A percentile compares a stretch with the other conserved stretches of the same genome.
These are phyloP conservation scores for Brachionus angularis DNA, from an alignment of 1,140 invertebrate genomes.

Conservation along the genomic window DNA sequence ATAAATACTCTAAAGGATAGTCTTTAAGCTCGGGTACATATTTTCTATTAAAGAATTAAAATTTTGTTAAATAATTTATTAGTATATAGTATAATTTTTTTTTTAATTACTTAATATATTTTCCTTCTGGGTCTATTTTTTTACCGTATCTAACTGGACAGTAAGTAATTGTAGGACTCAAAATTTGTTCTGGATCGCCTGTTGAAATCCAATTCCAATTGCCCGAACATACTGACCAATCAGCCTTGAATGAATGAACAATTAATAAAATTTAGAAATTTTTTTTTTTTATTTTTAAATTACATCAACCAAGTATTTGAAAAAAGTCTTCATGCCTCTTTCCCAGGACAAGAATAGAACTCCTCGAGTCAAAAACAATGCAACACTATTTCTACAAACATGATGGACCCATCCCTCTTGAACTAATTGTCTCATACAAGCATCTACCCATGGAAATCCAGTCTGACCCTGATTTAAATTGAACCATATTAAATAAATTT, in stretches of 20 bases:
- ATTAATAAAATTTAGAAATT: slow-evolving; percentile 4
- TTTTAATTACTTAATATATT: slow-evolving; percentile 64
- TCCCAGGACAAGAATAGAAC: slow-evolving; percentile 72
- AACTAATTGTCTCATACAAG: slow-evolving; percentile 67
- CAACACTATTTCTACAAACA: slow-evolving; percentile 67
- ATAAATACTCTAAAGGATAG: slow-evolving; percentile 58
- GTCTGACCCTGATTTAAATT: slow-evolving; percentile 51
- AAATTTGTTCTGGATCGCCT: slow-evolving; percentile 68
- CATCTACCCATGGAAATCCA: slow-evolving; percentile 60
- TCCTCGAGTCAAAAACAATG: slow-evolving; percentile 69
- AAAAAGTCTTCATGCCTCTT: slow-evolving; percentile 62
- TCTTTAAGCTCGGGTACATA: slow-evolving; percentile 59
- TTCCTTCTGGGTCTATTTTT: slow-evolving; percentile 67
- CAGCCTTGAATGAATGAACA: slow-evolving; percentile 64
- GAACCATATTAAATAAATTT: background rate
- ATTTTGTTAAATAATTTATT: slow-evolving; percentile 37
- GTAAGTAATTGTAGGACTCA: slow-evolving; percentile 62
- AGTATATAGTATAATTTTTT: background rate
- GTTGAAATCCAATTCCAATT: slow-evolving; percentile 78
- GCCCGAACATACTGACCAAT: slow-evolving; percentile 70
- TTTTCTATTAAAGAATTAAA: too few relatives aligned
- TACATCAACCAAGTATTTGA: slow-evolving; percentile 13
- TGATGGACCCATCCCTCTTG: slow-evolving; percentile 71
- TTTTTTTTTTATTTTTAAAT: background rate
- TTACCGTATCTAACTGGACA: slow-evolving; percentile 67